phyloP scores from a whole-genome alignment of 2,113 vertebrate species.

The human (Homo sapiens) region GRCh38 chrY:14965001-14965500 shows the following conservation, averaged over 20 bases:
- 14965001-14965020: accelerated
- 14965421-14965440: accelerated
- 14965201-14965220: not conserved
- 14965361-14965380: accelerated
- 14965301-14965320: too few relatives aligned
- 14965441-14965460: not conserved
- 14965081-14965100: not conserved
- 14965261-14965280: accelerated
- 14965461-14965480: too few relatives aligned
- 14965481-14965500: too few relatives aligned
- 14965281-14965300: accelerated
- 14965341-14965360: accelerated
- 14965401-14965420: accelerated
- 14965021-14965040: accelerated
- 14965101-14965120: accelerated
- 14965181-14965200: not conserved
- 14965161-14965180: not conserved
- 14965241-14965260: not conserved
- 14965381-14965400: accelerated
- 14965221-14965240: not conserved
- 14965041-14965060: not conserved
- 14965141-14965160: too few relatives aligned
- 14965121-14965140: not conserved
- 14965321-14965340: not conserved
- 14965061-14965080: accelerated